Evolutionary conservation across 64 coral and sea anemone genomes (phyloP).

Genomic region (Montipora cactus): DNA sequence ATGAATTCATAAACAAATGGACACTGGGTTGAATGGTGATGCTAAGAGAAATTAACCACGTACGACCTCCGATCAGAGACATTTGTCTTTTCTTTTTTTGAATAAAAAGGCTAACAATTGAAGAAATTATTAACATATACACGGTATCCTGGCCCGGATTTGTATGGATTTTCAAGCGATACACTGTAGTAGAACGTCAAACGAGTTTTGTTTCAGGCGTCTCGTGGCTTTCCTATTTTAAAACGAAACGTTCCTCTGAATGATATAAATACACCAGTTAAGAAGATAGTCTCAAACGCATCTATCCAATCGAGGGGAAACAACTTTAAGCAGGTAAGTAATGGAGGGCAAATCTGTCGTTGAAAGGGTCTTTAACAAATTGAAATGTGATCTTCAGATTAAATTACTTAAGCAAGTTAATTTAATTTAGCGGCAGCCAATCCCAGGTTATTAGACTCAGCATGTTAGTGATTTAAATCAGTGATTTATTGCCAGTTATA

Average conservation of each 20-base stretch:
- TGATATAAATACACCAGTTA: not conserved
- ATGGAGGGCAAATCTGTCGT: too few species aligned
- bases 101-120: not conserved
- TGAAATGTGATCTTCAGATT: too few species aligned
- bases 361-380: too few species aligned
- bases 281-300: not conserved
- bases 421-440: too few species aligned
- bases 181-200: not conserved
- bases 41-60: not conserved
- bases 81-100: not conserved
- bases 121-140: not conserved
- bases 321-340: not conserved
- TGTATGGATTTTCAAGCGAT: not conserved
- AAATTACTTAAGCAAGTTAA: too few species aligned
- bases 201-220: slow-evolving; percentile 4
- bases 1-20: not conserved
- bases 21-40: not conserved
- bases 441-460: too few species aligned
- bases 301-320: not conserved
- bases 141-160: not conserved
- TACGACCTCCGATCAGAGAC: not conserved
- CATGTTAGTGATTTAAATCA: too few species aligned
- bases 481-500: too few species aligned
- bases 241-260: not conserved
- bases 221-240: not conserved